Percentiles rank a stretch among this genome's conserved stretches.
These are phyloP conservation scores for Balanococcus diminutus DNA, from an alignment of 2,888 invertebrate species.

Conservation along the genomic window DNA sequence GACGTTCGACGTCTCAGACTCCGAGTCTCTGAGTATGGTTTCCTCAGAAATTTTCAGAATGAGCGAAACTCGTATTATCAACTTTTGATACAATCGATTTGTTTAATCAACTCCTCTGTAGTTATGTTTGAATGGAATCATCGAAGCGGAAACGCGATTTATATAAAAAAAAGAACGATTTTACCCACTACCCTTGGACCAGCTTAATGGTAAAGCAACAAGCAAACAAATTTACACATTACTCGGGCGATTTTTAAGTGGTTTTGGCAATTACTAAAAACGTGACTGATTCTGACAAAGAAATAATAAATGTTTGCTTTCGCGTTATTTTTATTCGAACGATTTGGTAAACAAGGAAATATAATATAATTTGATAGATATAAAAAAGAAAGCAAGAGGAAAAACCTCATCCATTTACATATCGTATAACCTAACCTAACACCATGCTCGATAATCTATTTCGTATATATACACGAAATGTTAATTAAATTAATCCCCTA, in stretches of 20 bases:
- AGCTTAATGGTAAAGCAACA: neutral
- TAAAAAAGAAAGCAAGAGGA: neutral
- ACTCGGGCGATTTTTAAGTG: conserved; percentile 6
- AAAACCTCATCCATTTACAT: neutral
- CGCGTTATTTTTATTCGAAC: neutral
- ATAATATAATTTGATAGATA: neutral
- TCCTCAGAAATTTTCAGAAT: no score
- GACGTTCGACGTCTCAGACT: no score
- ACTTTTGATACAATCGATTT: no score
- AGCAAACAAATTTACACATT: conserved; percentile 17
- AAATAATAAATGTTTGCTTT: conserved; percentile 1
- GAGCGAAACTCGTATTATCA: no score
- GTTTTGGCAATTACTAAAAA: conserved; percentile 22
- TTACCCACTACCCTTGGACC: neutral
- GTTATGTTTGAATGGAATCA: neutral
- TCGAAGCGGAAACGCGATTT: neutral
- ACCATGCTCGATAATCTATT: neutral
- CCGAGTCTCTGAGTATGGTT: no score
- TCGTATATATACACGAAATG: neutral
- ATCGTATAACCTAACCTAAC: neutral
- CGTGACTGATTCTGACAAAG: neutral
- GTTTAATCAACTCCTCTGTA: no score
- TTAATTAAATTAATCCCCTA: neutral
- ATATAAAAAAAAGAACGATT: neutral
- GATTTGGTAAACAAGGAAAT: conserved; percentile 17